Evolutionary conservation across 2,888 invertebrate species (phyloP).

Genomic region (Neoascia interrupta): DNA sequence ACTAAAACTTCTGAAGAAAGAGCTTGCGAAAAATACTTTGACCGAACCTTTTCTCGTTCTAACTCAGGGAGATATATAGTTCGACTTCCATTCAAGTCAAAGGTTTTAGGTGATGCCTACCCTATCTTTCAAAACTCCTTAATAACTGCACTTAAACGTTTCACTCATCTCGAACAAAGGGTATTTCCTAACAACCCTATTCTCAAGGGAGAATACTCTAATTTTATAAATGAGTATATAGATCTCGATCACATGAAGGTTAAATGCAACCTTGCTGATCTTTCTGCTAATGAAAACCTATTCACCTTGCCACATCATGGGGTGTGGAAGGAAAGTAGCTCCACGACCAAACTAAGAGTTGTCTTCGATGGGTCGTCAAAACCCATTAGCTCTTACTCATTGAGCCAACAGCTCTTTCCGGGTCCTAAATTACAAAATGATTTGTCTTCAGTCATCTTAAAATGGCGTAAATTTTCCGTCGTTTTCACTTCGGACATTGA

Average conservation of each 20-base stretch:
- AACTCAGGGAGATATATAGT: not conserved
- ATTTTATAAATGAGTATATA: not conserved
- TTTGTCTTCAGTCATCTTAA: not conserved
- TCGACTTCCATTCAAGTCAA: not conserved
- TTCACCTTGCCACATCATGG: slow-evolving; percentile 17
- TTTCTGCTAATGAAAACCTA: not conserved
- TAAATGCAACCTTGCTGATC: not conserved
- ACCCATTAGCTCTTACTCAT: not conserved
- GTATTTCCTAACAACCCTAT: not conserved
- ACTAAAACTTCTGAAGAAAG: no score
- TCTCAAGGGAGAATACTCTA: not conserved
- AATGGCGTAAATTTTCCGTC: not conserved
- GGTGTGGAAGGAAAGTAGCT: slow-evolving; percentile 12
- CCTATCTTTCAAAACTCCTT: not conserved
- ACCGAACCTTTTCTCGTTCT: not conserved
- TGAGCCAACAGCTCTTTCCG: no score
- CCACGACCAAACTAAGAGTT: slow-evolving; percentile 2
- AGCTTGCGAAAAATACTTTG: slow-evolving; percentile 5
- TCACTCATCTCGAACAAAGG: slow-evolving; percentile 1
- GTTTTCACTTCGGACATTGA: not conserved
- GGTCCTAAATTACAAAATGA: not conserved
- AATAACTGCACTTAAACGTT: not conserved
- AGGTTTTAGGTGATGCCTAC: not conserved
- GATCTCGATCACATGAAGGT: not conserved
- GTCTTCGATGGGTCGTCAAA: slow-evolving; percentile 24